Base-by-base conservation (phyloP, 2,888 invertebrate species). In the Marasmarcha lunaedactyla region DNA sequence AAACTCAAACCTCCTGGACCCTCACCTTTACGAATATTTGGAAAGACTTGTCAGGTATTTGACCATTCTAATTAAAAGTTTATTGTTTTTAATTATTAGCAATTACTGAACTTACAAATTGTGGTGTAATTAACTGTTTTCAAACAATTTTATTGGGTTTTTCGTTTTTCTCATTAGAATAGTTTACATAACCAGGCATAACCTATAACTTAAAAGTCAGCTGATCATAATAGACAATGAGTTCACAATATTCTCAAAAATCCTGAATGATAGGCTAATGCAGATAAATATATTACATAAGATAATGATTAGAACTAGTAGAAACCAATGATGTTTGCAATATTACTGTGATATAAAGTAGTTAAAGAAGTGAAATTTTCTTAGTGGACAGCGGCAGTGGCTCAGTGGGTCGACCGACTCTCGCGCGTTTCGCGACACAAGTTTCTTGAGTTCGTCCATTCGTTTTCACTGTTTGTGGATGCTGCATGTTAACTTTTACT, bases 1-100 rank as follows among this genome's bases (percentile, higher is more conserved):
- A 88, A 87, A 84, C 87, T 86, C 62, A 88, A 89, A 85, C 86
- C 85, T 58, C 85, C 86, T 62, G 87, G 87, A 83, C 84, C 86
- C 72, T 85, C 86, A 62, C 81, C 81, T 51, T 65, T 78, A 64
- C 71, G 81, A 63, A 78, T 79, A 76, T 81, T 81, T 71, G 81
- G 79, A 72, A 78, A 73, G 63, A 74, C 76, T 54, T 79, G 76
- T 67, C 79, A 81, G 81, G 81, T 83, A 78, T 77, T 57, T 46
- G 46, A 45, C 41, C 44, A 38, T 46, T 45, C 35, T 35, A 30
- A 3, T 30, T 30, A 30, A 7, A 7, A 30, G 10, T 30, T 30
- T 7, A 11, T 30, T 30, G 30, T 30, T 30, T 5, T 3, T 7
- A 7, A 38, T 15, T 2, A 30, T 34, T 14, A 33, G 14, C 9